Conservation (phyloP, 2,113 vertebrate genomes). For the Anser cygnoides region DNA sequence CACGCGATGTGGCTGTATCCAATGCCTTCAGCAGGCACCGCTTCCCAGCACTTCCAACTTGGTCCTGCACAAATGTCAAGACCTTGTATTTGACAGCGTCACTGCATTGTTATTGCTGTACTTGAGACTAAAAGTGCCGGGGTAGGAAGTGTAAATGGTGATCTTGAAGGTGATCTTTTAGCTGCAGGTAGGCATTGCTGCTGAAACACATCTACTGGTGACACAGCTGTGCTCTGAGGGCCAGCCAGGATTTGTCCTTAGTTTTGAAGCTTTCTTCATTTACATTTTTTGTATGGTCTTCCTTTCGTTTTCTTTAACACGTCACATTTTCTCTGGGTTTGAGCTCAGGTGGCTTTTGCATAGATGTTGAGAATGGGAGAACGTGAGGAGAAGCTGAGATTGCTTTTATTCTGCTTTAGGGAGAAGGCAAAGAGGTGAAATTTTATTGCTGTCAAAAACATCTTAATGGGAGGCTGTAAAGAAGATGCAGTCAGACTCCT, state of each 20-base stretch:
- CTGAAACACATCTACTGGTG: background rate
- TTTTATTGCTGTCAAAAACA: background rate
- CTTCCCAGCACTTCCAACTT: background rate
- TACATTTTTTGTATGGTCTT: background rate
- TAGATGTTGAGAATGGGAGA: background rate
- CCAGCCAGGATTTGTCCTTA: background rate
- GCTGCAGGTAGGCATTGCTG: background rate
- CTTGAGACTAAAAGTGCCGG: background rate
- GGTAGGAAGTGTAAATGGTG: background rate
- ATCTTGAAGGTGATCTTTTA: background rate
- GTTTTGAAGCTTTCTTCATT: background rate
- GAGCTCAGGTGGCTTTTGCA: background rate
- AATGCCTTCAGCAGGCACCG: accelerated
- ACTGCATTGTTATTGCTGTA: background rate
- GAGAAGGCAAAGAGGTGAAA: background rate
- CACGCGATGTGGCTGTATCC: background rate
- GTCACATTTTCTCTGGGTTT: background rate
- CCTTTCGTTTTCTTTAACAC: background rate
- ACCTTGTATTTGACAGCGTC: background rate
- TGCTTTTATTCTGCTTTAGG: background rate
- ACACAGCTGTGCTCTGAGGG: background rate
- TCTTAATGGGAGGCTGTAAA: background rate
- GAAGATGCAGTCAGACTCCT: background rate
- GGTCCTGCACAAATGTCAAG: background rate
- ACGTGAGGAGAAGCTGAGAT: background rate